Percentiles rank a stretch among this genome's conserved stretches.
These are phyloP conservation scores for Drosophila sproati DNA, from an alignment of 1,140 invertebrate species.

Conservation along the genomic window DNA sequence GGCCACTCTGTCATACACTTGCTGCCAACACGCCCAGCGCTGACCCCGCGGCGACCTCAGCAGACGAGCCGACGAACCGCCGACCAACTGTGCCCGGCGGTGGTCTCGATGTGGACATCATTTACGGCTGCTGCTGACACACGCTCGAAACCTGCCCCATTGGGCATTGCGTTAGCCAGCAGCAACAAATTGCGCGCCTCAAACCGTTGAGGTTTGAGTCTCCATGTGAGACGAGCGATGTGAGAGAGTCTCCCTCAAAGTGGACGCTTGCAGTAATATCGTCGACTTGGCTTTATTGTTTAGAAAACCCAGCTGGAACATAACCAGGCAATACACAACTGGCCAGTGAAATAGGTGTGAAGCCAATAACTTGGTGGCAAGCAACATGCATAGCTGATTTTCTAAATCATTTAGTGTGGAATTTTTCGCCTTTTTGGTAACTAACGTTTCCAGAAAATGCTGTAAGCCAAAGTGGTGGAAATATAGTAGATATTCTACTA, in stretches of 20 bases:
- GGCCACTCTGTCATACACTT: conserved; percentile 68
- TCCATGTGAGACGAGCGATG: neutral
- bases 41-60: conserved; percentile 25
- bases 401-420: too few species aligned
- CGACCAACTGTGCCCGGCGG: conserved; percentile 22
- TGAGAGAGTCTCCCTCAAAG: neutral
- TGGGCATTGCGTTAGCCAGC: conserved; percentile 53
- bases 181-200: conserved; percentile 69
- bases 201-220: conserved; percentile 21
- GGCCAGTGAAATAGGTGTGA: neutral
- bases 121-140: conserved; percentile 78
- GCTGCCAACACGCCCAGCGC: conserved; percentile 19
- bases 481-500: too few species aligned
- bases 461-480: too few species aligned
- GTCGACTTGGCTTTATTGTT: conserved; percentile 70
- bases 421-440: too few species aligned
- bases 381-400: too few species aligned
- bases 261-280: conserved; percentile 51
- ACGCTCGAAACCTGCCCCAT: conserved; percentile 63
- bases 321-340: conserved; percentile 21
- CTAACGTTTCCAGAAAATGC: too few species aligned
- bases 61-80: neutral
- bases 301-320: conserved; percentile 66
- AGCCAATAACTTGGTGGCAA: too few species aligned
- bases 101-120: conserved; percentile 64